Percentiles rank a stretch among this genome's conserved stretches.
phyloP scores from a whole-genome alignment of 2,113 vertebrate genomes.

The Caranx ignobilis region DNA sequence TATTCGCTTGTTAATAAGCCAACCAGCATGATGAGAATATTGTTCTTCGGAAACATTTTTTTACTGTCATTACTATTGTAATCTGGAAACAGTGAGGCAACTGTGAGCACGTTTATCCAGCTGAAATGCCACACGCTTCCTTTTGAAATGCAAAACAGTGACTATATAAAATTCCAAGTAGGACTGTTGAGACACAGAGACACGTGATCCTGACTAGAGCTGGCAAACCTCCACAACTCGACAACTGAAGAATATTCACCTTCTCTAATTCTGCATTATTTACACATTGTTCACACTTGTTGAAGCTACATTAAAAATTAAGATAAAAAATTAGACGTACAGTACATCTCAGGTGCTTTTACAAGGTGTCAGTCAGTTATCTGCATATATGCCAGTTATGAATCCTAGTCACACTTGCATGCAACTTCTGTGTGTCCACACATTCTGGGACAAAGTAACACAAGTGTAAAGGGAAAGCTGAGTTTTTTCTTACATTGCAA shows the following conservation, averaged over 20 bases:
- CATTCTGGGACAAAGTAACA: conserved; percentile 34
- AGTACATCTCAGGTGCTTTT: conserved; percentile 62
- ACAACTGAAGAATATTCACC: conserved; percentile 24
- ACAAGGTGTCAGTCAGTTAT: conserved; percentile 40
- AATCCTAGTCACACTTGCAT: conserved; percentile 63
- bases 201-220: conserved; percentile 16
- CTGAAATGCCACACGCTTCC: conserved; percentile 32
- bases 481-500: conserved; percentile 17
- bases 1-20: conserved; percentile 30
- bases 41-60: conserved; percentile 20
- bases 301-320: conserved; percentile 49
- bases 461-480: conserved; percentile 41
- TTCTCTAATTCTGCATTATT: conserved; percentile 39
- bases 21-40: conserved; percentile 22
- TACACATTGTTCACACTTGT: conserved; percentile 22
- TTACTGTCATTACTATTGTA: conserved; percentile 33
- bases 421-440: conserved; percentile 39
- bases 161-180: conserved; percentile 35
- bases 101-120: conserved; percentile 37
- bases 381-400: conserved; percentile 46
- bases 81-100: conserved; percentile 37
- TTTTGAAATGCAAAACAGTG: conserved; percentile 63
- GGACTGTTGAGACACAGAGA: conserved; percentile 25
- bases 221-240: conserved; percentile 16
- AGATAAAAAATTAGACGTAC: conserved; percentile 62